Conservation (phyloP, 2,888 invertebrate species). For the Eupeodes luniger region DNA sequence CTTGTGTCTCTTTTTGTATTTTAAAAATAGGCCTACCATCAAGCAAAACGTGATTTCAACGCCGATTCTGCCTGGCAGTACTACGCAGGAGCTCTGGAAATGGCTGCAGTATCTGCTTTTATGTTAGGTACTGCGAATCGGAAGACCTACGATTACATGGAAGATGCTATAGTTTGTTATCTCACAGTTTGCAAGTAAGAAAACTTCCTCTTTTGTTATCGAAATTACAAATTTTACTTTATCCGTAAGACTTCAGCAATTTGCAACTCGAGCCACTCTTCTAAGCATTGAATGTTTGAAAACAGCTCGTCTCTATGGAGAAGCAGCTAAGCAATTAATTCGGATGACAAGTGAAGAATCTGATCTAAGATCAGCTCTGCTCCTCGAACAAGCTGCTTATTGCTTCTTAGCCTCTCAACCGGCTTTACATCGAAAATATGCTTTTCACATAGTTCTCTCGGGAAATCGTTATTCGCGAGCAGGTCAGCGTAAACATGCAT, state of each 20-base stretch:
- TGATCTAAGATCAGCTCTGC: constrained; percentile 96
- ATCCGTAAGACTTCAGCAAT: constrained; percentile 90
- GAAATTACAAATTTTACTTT: not conserved
- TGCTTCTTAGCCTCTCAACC: constrained; percentile 90
- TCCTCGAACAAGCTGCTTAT: constrained; percentile 97
- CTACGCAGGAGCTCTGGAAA: constrained; percentile 97
- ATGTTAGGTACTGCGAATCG: constrained; percentile 92
- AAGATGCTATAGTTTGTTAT: constrained; percentile 96
- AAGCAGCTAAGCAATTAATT: constrained; percentile 97
- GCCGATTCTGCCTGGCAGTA: constrained; percentile 99
- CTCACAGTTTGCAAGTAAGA: constrained; percentile 94
- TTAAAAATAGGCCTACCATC: constrained; percentile 90
- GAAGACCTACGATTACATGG: constrained; percentile 95
- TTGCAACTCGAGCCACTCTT: constrained; percentile 95
- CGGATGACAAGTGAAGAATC: constrained; percentile 98
- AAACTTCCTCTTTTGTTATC: no score
- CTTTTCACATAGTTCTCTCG: constrained; percentile 97
- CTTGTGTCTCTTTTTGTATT: not conserved
- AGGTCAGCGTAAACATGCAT: constrained; percentile 95
- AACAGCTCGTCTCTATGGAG: constrained; percentile 90
- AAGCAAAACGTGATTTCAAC: constrained; percentile 98
- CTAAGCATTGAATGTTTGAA: constrained; percentile 95
- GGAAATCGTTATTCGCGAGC: constrained; percentile 98
- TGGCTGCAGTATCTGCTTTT: constrained; percentile 96
- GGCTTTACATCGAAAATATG: constrained; percentile 94